A percentile compares a stretch with the other conserved stretches of the same genome.
These are phyloP conservation scores for Pangasius mekongensis DNA, from an alignment of 2,797 vertebrate genomes.

Conservation along the genomic window DNA sequence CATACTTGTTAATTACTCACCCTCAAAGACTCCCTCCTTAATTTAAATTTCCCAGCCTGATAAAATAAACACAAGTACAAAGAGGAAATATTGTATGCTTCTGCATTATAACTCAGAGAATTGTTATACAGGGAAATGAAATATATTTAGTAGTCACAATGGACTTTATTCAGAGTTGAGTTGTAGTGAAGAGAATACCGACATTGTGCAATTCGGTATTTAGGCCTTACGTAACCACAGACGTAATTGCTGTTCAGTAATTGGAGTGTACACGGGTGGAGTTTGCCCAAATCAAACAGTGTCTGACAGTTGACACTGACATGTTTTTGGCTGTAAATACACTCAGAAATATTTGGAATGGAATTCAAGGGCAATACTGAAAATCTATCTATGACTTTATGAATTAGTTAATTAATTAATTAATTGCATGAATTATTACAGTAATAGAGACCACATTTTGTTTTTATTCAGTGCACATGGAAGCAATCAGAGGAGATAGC, in stretches of 20 bases:
- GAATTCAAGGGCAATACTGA: neutral
- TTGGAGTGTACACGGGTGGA: neutral
- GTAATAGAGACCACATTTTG: neutral
- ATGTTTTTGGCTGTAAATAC: neutral
- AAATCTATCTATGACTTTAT: neutral
- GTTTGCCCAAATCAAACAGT: neutral
- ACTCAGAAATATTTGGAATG: neutral
- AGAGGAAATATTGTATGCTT: neutral
- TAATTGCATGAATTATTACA: neutral
- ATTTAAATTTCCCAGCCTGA: constrained; percentile 70
- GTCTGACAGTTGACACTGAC: neutral
- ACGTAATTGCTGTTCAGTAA: neutral
- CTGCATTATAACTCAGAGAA: neutral
- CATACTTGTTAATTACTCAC: constrained; percentile 25
- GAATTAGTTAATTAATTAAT: neutral
- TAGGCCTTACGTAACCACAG: neutral
- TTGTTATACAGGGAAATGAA: neutral
- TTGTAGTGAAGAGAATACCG: neutral
- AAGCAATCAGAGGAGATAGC: neutral
- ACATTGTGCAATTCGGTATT: neutral
- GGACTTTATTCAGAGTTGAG: neutral
- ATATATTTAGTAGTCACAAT: neutral
- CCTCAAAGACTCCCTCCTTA: constrained; percentile 69
- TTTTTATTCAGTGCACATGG: neutral
- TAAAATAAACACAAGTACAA: constrained; percentile 11